Conservation (phyloP, 2,888 invertebrate species). For the Campoplex capitator region DNA sequence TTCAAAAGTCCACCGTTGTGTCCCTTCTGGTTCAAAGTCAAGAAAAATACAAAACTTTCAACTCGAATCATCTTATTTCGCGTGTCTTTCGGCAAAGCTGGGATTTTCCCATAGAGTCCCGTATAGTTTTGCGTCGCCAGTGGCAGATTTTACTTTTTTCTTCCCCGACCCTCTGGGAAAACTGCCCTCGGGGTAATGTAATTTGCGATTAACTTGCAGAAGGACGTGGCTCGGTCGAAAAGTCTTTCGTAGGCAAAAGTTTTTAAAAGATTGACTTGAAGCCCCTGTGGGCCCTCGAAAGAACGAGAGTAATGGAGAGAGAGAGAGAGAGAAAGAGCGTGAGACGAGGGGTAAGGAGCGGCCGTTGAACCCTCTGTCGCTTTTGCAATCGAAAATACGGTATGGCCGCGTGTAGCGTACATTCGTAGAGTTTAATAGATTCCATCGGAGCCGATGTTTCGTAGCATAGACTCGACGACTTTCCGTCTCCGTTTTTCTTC, state of each 20-base stretch:
- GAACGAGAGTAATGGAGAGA: conserved; percentile 21
- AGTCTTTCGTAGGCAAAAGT: conserved; percentile 74
- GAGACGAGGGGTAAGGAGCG: not conserved
- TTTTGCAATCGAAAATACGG: conserved; percentile 76
- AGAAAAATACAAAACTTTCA: conserved; percentile 66
- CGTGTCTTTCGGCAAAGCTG: conserved; percentile 47
- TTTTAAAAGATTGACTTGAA: conserved; percentile 82
- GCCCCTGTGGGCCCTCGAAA: conserved; percentile 37
- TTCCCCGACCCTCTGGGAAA: conserved; percentile 48
- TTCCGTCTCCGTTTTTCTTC: conserved; percentile 12
- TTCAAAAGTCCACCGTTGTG: conserved; percentile 16
- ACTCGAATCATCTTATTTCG: conserved; percentile 44
- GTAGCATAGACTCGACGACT: conserved; percentile 24
- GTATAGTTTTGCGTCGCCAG: conserved; percentile 53
- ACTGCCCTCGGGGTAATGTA: conserved; percentile 79
- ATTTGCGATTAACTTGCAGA: conserved; percentile 82
- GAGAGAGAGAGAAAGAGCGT: conserved; percentile 34
- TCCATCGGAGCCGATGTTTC: conserved; percentile 64
- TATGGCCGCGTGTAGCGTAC: conserved; percentile 51
- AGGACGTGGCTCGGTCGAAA: conserved; percentile 65
- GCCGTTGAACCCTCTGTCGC: conserved; percentile 33
- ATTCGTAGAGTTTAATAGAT: conserved; percentile 78
- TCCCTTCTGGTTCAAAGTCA: conserved; percentile 35
- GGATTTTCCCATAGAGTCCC: conserved; percentile 43
- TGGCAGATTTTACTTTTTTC: conserved; percentile 17